Base-by-base conservation (phyloP, 2,888 invertebrate species). In the Ametastegia equiseti region DNA sequence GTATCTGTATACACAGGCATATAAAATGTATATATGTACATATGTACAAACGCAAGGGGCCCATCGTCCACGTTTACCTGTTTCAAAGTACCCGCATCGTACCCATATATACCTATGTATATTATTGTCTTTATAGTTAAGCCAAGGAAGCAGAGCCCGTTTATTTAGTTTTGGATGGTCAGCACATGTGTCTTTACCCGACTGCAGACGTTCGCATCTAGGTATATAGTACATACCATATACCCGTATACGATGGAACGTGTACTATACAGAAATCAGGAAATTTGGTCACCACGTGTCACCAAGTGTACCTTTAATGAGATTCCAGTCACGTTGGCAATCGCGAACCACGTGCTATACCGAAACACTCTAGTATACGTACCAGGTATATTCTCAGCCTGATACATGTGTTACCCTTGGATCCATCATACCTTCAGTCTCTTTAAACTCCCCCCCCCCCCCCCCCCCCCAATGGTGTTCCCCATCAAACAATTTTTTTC, bases 251-350 rank as follows among this genome's bases (percentile, higher is more conserved):
- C 36, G 67, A 45, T 45, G 9, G 75, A n/a, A 54, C 19, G 54
- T 2, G 23, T 54, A 36, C 13, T 54, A 27, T 1, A 15, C 11
- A 54, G 69, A 73, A 60, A 60, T 57, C 33, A 63, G 60, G 27
- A 78, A 60, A 60, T 60, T 60, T 42, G 60, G 27, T 60, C 45
- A 42, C 42, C 78, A 78, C 63, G 60, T 78, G 78, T 78, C 42
- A 39, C 3, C 15, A 13, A 80, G 75, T 83, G 78, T 80, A 84
- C 80, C 83, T 86, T 86, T 86, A 88, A 88, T 88, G 87, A 87
- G 86, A 88, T 88, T 88, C 88, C 77, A 60, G 87, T 87, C 88
- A 88, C 88, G 87, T 87, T 83, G 83, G 42, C 71, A 54, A 84
- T 85, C 84, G 78, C 75, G 36, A 50, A 75, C 75, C 75, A 75